Evolutionary conservation across 2,888 invertebrate genomes (phyloP).

Genomic region (Ischnus inquisitorius): DNA sequence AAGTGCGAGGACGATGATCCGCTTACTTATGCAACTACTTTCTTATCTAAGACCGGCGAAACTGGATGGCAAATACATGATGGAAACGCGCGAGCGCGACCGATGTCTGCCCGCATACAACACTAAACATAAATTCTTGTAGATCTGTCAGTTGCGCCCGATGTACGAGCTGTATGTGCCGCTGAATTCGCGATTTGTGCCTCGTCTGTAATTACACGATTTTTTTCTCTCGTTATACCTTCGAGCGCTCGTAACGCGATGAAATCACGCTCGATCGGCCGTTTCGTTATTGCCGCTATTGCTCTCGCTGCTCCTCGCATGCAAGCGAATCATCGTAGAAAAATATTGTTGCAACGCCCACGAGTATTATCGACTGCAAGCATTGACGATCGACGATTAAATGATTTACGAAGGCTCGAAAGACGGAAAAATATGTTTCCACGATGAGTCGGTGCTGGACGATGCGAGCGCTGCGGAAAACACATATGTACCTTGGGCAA

Average conservation of each 20-base stretch:
- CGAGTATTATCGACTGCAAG: slow-evolving; percentile 15
- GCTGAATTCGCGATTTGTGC: slow-evolving; percentile 14
- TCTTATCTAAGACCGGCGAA: slow-evolving; percentile 53
- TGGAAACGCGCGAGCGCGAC: slow-evolving; percentile 30
- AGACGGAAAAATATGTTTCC: slow-evolving; percentile 18
- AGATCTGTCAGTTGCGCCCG: slow-evolving; percentile 36
- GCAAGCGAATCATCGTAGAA: slow-evolving; percentile 33
- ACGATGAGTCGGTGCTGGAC: slow-evolving; percentile 52
- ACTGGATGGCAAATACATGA: slow-evolving; percentile 36
- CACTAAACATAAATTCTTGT: slow-evolving; percentile 39
- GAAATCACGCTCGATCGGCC: slow-evolving; percentile 61
- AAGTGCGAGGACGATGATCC: not conserved
- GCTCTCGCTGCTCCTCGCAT: slow-evolving; percentile 8
- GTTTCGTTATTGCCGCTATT: slow-evolving; percentile 40
- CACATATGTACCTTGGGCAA: not conserved
- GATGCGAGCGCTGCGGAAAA: slow-evolving; percentile 33
- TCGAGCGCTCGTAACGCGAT: slow-evolving; percentile 48
- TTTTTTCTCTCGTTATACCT: slow-evolving; percentile 12
- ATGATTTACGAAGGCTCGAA: slow-evolving; percentile 31
- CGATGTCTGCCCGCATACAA: slow-evolving; percentile 19
- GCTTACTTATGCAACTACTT: slow-evolving; percentile 56
- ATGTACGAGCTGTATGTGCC: not conserved
- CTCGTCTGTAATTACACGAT: slow-evolving; percentile 57
- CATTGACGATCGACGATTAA: not conserved
- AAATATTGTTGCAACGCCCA: not conserved